Conservation (phyloP, 2,888 invertebrate species). For the Druceiella hillmani region DNA sequence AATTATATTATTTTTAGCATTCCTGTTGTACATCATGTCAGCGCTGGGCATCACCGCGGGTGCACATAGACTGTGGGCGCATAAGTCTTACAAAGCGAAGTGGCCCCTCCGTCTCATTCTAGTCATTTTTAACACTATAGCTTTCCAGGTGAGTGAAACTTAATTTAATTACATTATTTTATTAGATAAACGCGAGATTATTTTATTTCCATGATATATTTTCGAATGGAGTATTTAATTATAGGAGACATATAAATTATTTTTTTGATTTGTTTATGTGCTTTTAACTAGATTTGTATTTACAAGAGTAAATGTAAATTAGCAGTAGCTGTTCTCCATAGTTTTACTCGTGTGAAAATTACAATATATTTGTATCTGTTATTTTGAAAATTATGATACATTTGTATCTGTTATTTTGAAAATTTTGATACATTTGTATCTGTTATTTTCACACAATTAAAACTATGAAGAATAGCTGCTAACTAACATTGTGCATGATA, state of each 20-base stretch:
- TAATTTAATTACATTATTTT: no score
- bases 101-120: constrained; percentile 73
- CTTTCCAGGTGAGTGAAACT: constrained; percentile 71
- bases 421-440: no score
- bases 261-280: constrained; percentile 5
- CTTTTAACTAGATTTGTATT: not conserved
- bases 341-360: no score
- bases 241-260: constrained; percentile 3
- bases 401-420: no score
- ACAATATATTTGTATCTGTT: no score
- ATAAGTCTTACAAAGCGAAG: constrained; percentile 84
- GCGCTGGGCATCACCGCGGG: constrained; percentile 87
- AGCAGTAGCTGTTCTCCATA: not conserved
- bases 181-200: no score
- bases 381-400: no score
- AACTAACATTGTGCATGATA: no score
- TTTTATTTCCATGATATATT: no score
- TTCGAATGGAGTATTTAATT: constrained; percentile 5
- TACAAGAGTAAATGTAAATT: not conserved
- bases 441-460: no score
- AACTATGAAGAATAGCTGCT: no score
- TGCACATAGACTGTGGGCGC: constrained; percentile 84
- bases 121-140: constrained; percentile 68
- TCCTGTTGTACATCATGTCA: constrained; percentile 56
- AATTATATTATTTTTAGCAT: no score